Evolutionary conservation across 2,888 invertebrate species (phyloP).

Genomic region (Drosophila nigricruria): DNA sequence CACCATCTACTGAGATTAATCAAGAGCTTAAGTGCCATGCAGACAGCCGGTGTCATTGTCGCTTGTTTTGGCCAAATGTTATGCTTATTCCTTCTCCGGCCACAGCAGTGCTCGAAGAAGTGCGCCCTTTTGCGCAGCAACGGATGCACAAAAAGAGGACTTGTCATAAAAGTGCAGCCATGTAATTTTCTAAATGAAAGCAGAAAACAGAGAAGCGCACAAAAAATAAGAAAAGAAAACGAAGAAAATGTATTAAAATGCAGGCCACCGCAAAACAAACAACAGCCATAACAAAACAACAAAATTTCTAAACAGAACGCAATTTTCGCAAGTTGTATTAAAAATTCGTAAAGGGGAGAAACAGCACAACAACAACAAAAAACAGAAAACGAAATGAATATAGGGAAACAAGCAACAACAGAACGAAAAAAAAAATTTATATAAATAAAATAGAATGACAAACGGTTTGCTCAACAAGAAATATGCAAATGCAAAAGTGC

Average conservation of each 20-base stretch:
- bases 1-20: neutral
- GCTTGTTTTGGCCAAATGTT: slow-evolving; percentile 15
- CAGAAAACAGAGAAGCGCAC: slow-evolving; percentile 23
- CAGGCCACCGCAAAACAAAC: slow-evolving; percentile 32
- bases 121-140: slow-evolving; percentile 36
- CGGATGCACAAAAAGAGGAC: slow-evolving; percentile 27
- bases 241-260: slow-evolving; percentile 49
- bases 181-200: slow-evolving; percentile 68
- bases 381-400: slow-evolving; percentile 11
- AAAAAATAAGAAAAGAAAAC: slow-evolving; percentile 4
- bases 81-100: slow-evolving; percentile 11
- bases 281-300: slow-evolving; percentile 38
- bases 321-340: slow-evolving; percentile 61
- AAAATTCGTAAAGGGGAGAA: slow-evolving; percentile 29
- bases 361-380: neutral
- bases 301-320: slow-evolving; percentile 48
- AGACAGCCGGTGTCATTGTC: slow-evolving; percentile 28
- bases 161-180: slow-evolving; percentile 53
- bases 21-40: neutral
- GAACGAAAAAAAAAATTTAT: slow-evolving; percentile 12
- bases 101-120: slow-evolving; percentile 21
- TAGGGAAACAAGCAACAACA: slow-evolving; percentile 3
- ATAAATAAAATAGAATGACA: slow-evolving; percentile 55
- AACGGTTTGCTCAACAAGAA: slow-evolving; percentile 59
- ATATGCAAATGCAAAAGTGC: slow-evolving; percentile 63